These are phyloP conservation scores for Helicoverpa armigera DNA, from an alignment of 1,140 invertebrate genomes.

Conservation along the genomic window DNA sequence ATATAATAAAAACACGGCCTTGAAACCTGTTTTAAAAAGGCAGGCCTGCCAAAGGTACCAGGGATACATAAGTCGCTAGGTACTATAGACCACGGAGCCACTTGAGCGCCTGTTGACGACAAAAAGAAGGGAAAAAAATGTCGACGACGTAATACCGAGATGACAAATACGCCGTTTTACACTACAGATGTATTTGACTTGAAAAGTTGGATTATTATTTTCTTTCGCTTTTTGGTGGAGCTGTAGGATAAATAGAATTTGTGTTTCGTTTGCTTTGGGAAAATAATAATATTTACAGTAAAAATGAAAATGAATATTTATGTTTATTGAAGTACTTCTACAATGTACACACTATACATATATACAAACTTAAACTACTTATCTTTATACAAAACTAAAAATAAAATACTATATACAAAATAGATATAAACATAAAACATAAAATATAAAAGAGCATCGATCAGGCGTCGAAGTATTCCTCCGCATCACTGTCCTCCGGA, in stretches of 20 bases:
- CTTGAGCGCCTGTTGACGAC: conserved; percentile 49
- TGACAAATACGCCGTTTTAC: conserved; percentile 49
- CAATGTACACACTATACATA: too few relatives aligned
- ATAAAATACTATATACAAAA: too few relatives aligned
- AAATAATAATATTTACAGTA: too few relatives aligned
- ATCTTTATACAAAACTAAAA: too few relatives aligned
- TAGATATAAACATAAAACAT: too few relatives aligned
- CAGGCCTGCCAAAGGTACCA: conserved; percentile 26
- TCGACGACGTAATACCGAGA: conserved; percentile 47
- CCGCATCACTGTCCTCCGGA: too few relatives aligned
- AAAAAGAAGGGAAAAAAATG: conserved; percentile 49
- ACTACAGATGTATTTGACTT: conserved; percentile 47
- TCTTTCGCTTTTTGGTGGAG: conserved; percentile 5
- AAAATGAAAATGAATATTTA: too few relatives aligned
- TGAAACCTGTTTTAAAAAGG: not conserved
- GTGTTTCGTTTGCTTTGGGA: not conserved
- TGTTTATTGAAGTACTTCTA: too few relatives aligned
- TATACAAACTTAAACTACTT: too few relatives aligned
- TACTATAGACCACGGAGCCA: conserved; percentile 38
- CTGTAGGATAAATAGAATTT: not conserved
- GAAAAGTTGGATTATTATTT: conserved; percentile 25
- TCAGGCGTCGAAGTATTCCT: too few relatives aligned
- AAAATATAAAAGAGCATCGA: too few relatives aligned
- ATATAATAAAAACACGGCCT: not conserved
- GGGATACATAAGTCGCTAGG: conserved; percentile 49